Evolutionary conservation across 2,888 invertebrate genomes (phyloP), one percentile per base, ranked within the genome.

Genomic region (Serripes groenlandicus): DNA sequence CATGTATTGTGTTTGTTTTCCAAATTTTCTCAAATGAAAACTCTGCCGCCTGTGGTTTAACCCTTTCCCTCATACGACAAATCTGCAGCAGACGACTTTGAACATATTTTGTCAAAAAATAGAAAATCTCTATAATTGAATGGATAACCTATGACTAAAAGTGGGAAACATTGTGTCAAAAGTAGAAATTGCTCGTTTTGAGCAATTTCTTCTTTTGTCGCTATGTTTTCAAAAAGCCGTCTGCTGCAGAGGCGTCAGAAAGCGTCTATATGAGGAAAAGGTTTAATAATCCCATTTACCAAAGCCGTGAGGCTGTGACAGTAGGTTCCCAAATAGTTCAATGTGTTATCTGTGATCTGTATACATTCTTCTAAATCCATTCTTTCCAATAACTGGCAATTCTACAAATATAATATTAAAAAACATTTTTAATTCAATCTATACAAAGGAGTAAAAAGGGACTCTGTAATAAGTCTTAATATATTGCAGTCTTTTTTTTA

Each of bases 301-400:
- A 99, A 95, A 96, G 98, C 98, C 95, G 98, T 98, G 74, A 99
- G 96, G 84, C 98, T 96, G 35, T 99, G 98, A 95, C 99, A 99
- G 30, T 99, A 98, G 96, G 97, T 97, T 60, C 99, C 98, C 88
- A 99, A 96, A 93, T 99, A 97, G 56, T 97, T 97, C 77, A 99
- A 95, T 0, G 99, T 99, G 62, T 97, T 96, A 95, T 99, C 99
- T 0, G 99, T 99, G 90, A 99, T 99, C 92, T 95, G 96, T 86
- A 97, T 97, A 95, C 99, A 99, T 95, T 99, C 99, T 94, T 99
- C 99, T 88, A 99, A 95, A 95, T 99, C 99, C 98, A 99, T 98
- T 92, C 98, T 97, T 94, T 99, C 99, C 91, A 99, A 95, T 93
- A 97, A 96, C 93, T 98, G 97, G 95, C 99, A 99, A 94, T 97